Base-by-base conservation (phyloP, 2,797 vertebrate species). In the Danionella dracula region DNA sequence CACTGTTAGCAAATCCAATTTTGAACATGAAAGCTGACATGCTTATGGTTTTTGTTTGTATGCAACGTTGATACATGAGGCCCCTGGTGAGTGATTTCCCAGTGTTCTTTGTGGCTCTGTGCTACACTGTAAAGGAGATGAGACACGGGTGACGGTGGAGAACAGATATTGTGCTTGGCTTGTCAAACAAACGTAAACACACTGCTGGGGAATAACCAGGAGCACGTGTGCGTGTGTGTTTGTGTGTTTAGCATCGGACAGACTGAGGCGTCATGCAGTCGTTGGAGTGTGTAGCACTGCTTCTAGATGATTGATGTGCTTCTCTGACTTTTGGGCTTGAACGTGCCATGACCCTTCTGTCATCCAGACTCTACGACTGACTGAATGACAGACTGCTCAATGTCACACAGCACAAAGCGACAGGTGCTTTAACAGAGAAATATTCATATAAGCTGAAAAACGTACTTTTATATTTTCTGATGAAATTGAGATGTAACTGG, bases 101-200 rank as follows among this genome's bases (percentile, higher is more conserved):
- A 34, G 38, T 21, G 9, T 34, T 11, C 38, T 53, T 27, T 5
- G 58, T 27, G n/a, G 23, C 27, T 53, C 37, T 16, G 6, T 45
- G 62, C 62, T 54, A 49, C n/a, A 1, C 13, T 54, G 63, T 66
- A 66, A 66, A 66, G 20, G 19, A 46, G 51, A 56, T 38, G 41
- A 56, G 63, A 56, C 51, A 21, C 21, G 32, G 55, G 63, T 66
- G 63, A 66, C 41, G 41, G 51, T 27, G 31, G 10, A 45, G 51
- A 56, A 34, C 6, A 53, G 38, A 53, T 49, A 23, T 54, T 42
- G 45, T 58, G 49, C 45, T 37, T 29, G 53, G 44, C 38, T 44
- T 58, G 68, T 64, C 60, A 71, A 65, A 53, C 42, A 29, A 8
- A 9, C 11, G 66, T 53, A 54, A 54, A 68, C 65, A 68, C 19